Percentiles rank a stretch among this genome's conserved stretches.
Conservation (phyloP, 2,113 vertebrate genomes). For the Hippocampus barbouri region DNA sequence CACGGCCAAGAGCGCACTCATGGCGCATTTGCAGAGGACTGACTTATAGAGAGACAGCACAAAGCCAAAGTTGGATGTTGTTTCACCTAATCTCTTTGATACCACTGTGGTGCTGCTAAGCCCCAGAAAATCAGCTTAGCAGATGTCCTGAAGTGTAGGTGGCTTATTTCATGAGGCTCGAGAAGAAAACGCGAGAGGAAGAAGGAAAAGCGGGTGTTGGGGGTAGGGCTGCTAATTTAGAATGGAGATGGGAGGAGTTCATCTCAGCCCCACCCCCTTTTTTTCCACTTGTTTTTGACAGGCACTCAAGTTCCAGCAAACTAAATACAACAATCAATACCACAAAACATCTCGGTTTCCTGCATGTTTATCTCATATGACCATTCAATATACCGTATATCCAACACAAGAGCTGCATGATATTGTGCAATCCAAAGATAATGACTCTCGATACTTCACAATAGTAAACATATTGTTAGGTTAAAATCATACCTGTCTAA, state of each 20-base stretch:
- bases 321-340: slow-evolving; percentile 20
- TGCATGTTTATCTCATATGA: slow-evolving; percentile 5
- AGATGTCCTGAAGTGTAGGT: slow-evolving; percentile 75
- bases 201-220: slow-evolving; percentile 34
- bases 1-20: slow-evolving; percentile 17
- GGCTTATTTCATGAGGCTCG: slow-evolving; percentile 69
- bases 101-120: slow-evolving; percentile 71
- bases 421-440: not conserved
- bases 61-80: slow-evolving; percentile 71
- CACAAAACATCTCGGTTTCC: slow-evolving; percentile 17
- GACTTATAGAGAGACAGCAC: slow-evolving; percentile 59
- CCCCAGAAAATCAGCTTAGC: slow-evolving; percentile 76
- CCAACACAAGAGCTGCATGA: not conserved
- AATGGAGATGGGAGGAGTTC: slow-evolving; percentile 35
- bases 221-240: slow-evolving; percentile 48
- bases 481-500: not conserved
- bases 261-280: slow-evolving; percentile 29
- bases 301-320: slow-evolving; percentile 44
- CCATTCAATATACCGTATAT: not conserved
- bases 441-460: not conserved
- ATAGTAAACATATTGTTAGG: not conserved
- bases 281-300: slow-evolving; percentile 39
- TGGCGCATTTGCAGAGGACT: slow-evolving; percentile 33
- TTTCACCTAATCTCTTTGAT: slow-evolving; percentile 75
- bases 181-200: slow-evolving; percentile 46